These are phyloP conservation scores for Apis cerana DNA, from an alignment of 1,140 invertebrate genomes.

Conservation along the genomic window DNA sequence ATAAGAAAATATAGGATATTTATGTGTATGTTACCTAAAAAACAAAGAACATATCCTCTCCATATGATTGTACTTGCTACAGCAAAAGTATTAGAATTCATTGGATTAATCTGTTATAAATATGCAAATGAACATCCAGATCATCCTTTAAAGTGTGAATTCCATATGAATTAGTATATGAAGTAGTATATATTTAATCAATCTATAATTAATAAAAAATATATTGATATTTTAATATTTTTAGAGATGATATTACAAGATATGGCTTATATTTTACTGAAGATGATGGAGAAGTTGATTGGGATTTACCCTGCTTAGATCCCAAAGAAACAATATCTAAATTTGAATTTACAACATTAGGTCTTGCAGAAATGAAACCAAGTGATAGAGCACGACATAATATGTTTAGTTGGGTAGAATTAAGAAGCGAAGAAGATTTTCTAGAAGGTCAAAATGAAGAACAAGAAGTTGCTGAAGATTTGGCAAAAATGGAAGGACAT, in stretches of 20 bases:
- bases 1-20: slow-evolving; percentile 92
- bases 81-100: slow-evolving; percentile 95
- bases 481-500: slow-evolving; percentile 85
- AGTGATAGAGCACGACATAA: slow-evolving; percentile 76
- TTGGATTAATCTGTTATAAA: slow-evolving; percentile 95
- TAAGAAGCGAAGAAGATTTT: slow-evolving; percentile 66
- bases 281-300: slow-evolving; percentile 98
- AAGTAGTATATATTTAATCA: background rate
- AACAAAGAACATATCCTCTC: slow-evolving; percentile 91
- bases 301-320: slow-evolving; percentile 95
- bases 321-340: slow-evolving; percentile 93
- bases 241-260: slow-evolving; percentile 82
- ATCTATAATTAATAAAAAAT: background rate
- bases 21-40: slow-evolving; percentile 91
- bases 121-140: slow-evolving; percentile 81
- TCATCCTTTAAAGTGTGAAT: slow-evolving; percentile 82
- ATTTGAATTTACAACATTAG: slow-evolving; percentile 94
- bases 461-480: slow-evolving; percentile 77
- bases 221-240: slow-evolving; percentile 46
- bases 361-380: slow-evolving; percentile 88
- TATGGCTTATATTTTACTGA: slow-evolving; percentile 96
- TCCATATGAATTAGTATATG: background rate
- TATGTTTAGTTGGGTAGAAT: slow-evolving; percentile 58
- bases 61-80: slow-evolving; percentile 89
- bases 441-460: slow-evolving; percentile 76